Base-by-base conservation (phyloP, 1,140 invertebrate species). In the Vanessa atalanta region DNA sequence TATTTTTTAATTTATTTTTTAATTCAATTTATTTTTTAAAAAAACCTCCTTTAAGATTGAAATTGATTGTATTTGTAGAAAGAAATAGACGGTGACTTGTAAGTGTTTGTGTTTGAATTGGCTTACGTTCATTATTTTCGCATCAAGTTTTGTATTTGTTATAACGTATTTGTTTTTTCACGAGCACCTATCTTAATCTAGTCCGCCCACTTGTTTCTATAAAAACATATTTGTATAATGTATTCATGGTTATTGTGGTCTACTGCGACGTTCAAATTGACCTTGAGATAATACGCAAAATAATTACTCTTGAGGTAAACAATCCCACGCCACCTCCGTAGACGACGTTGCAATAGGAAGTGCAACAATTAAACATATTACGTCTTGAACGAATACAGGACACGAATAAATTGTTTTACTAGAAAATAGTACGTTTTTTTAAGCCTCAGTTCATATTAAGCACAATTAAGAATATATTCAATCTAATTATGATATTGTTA, bases 271-370 rank as follows among this genome's bases (percentile, higher is more conserved):
- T 65, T 60, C 20, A 31, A 14, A 61, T 47, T 43, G 63, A 23
- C 70, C 70, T 72, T 72, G 70, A 72, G 68, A 70, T 70, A 70
- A 70, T 50, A 64, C 68, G 73, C 47, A 75, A 73, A 69, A 75
- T 73, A 70, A 70, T 70, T 31, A 70, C 23, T 53, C 14, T 37
- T 71, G 70, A 76, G 48, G 73, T 76, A 78, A 78, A 76, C 57
- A 66, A 48, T 26, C 65, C 74, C 16, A 65, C 70, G 31, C 70
- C 70, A 66, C 66, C 75, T 66, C 50, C 75, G 67, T 66, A 23
- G 15, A 66, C 23, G 6, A 60, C 15, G 47, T 63, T 53, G 60
- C 69, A 60, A 66, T 16, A 51, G 73, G 77, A 75, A 78, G 26
- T 75, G 73, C 77, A 66, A 51, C 53, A 12, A 8, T 47, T 23